Base-by-base conservation (phyloP, 2,113 vertebrate species). In the Dipodomys stephensi region DNA sequence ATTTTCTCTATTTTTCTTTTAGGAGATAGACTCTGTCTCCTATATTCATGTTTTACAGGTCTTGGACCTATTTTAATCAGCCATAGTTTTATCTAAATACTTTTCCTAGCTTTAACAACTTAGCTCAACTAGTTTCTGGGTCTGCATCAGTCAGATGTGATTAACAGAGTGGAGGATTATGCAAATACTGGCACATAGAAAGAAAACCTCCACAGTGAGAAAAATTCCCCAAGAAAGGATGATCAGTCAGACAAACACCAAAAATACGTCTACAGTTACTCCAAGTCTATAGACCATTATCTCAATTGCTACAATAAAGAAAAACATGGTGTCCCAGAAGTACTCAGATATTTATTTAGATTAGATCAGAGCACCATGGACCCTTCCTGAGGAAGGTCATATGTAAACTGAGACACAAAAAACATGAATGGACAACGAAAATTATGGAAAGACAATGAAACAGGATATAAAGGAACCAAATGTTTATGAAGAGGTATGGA, bases 131-230 rank as follows among this genome's bases (percentile, higher is more conserved):
- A 28, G 30, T 60, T 27, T 74, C 28, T 62, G 12, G 11, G 6
- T 9, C 73, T 87, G 6, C 77, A 89, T 65, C 27, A 82, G 78
- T 88, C 39, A 79, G 16, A 92, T 39, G 88, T 49, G 32, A 92
- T 49, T 69, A 79, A 39, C 23, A 86, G 44, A 35, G 2, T 83
- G 4, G 93, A 83, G 11, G 80, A 0, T 74, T n/a, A 11, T 46
- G 11, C 49, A 74, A 92, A 79, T 73, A 67, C 67, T 71, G 30
- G 19, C 27, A 83, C 16, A 57, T 13, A 57, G 13, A 15, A 57
- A 57, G 4, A 49, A 88, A 68, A 10, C 11, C 23, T 57, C 35
- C n/a, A 27, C 49, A 91, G 18, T 90, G 3, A 69, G 15, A 22
- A 76, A 19, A 74, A 87, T 57, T 57, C 9, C 83, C 46, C 27